Conservation (phyloP, 2,113 vertebrate species). For the Centropus unirufus region DNA sequence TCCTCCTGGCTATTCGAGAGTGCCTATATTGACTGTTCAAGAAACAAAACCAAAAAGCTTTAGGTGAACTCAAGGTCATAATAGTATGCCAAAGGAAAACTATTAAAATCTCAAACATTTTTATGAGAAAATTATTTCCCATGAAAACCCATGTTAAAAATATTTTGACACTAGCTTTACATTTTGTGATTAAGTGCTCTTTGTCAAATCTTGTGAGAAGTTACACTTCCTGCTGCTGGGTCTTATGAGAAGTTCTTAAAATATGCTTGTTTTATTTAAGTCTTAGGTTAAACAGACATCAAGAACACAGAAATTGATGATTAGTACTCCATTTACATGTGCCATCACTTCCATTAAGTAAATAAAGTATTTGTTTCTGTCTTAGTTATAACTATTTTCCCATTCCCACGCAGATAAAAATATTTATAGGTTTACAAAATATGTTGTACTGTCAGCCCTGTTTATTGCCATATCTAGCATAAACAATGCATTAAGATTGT, state of each 20-base stretch:
- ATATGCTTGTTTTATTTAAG: not conserved
- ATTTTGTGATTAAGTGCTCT: not conserved
- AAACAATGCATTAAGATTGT: not conserved
- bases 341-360: not conserved
- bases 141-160: not conserved
- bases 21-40: not conserved
- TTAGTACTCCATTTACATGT: not conserved
- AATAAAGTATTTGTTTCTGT: not conserved
- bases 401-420: not conserved
- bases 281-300: not conserved
- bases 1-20: not conserved
- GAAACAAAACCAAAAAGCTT: not conserved
- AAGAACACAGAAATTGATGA: not conserved
- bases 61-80: not conserved
- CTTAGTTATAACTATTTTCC: not conserved
- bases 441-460: not conserved
- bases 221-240: not conserved
- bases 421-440: not conserved
- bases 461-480: not conserved
- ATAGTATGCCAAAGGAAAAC: not conserved
- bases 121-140: not conserved
- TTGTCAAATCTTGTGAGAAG: not conserved
- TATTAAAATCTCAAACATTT: not conserved
- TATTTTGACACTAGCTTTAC: not conserved
- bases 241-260: not conserved